phyloP scores from a whole-genome alignment of 2,888 invertebrate genomes.

The Pycnomerus fuliginosus region DNA sequence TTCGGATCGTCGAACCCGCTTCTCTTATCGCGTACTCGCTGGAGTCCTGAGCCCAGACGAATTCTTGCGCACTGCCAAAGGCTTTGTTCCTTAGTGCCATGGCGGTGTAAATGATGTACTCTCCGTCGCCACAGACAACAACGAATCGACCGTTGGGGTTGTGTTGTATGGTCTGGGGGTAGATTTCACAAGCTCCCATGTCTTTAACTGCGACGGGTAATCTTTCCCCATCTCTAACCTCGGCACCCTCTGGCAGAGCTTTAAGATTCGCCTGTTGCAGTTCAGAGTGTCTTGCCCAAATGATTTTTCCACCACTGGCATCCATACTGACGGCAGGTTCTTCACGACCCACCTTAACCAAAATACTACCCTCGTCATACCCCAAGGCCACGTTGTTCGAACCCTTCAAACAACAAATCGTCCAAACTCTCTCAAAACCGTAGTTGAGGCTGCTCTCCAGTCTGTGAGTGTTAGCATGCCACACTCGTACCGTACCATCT shows the following conservation, averaged over 20 bases:
- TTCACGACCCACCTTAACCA: conserved; percentile 89
- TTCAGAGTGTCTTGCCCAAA: conserved; percentile 98
- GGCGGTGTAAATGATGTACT: conserved; percentile 99
- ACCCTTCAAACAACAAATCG: conserved; percentile 88
- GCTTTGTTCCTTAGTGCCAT: conserved; percentile 99
- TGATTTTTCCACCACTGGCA: conserved; percentile 95
- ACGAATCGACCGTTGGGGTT: conserved; percentile 95
- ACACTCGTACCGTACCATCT: conserved; percentile 95
- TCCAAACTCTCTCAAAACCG: conserved; percentile 97
- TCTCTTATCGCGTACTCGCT: conserved; percentile 87
- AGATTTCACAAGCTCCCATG: conserved; percentile 99
- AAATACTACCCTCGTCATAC: conserved; percentile 96
- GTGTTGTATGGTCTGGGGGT: conserved; percentile 97
- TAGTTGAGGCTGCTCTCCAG: conserved; percentile 96
- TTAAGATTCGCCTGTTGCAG: conserved; percentile 95
- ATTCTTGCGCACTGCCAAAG: conserved; percentile 97
- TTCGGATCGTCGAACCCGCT: conserved; percentile 83
- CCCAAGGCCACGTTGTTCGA: conserved; percentile 95
- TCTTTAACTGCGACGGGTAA: conserved; percentile 95
- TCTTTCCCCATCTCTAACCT: conserved; percentile 88
- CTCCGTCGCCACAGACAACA: conserved; percentile 98
- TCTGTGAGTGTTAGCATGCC: conserved; percentile 98
- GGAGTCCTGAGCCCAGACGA: conserved; percentile 97
- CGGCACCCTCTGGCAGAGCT: conserved; percentile 72
- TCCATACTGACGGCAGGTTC: conserved; percentile 99